Conservation (phyloP, 2,888 invertebrate species). For the Cerceris ruficornis region DNA sequence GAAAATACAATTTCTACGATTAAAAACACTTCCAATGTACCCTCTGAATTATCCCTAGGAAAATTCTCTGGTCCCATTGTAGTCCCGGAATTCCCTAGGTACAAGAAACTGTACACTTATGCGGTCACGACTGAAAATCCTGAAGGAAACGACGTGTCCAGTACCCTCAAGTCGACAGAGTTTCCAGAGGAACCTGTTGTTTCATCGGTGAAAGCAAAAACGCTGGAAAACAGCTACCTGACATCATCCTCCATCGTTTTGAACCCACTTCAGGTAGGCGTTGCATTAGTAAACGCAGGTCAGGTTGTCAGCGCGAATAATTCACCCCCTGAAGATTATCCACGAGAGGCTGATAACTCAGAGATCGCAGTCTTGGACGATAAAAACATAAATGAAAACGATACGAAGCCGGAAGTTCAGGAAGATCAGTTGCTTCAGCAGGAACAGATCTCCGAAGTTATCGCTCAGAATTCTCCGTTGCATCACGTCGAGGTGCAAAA, state of each 20-base stretch:
- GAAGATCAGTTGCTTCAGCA: slow-evolving; percentile 28
- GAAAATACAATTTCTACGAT: neutral
- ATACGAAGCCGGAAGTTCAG: neutral
- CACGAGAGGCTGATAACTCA: neutral
- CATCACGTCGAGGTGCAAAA: slow-evolving; percentile 76
- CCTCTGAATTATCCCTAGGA: neutral
- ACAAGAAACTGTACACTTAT: slow-evolving; percentile 20
- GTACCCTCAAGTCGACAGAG: neutral
- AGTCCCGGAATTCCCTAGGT: slow-evolving; percentile 69
- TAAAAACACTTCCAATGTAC: neutral
- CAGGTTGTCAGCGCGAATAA: slow-evolving; percentile 30
- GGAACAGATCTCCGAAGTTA: slow-evolving; percentile 34
- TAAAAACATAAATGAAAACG: neutral
- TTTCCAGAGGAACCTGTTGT: neutral
- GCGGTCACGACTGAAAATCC: neutral
- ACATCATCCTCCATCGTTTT: slow-evolving; percentile 70
- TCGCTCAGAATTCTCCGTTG: slow-evolving; percentile 3
- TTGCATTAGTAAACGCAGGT: slow-evolving; percentile 69
- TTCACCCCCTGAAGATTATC: slow-evolving; percentile 24
- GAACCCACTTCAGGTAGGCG: slow-evolving; percentile 77
- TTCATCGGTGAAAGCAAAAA: neutral
- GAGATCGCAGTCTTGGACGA: neutral
- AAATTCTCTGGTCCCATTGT: slow-evolving; percentile 75
- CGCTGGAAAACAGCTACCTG: slow-evolving; percentile 32
- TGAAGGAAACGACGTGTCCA: neutral